Conservation (phyloP, 2,113 vertebrate species). For the Sialia sialis region DNA sequence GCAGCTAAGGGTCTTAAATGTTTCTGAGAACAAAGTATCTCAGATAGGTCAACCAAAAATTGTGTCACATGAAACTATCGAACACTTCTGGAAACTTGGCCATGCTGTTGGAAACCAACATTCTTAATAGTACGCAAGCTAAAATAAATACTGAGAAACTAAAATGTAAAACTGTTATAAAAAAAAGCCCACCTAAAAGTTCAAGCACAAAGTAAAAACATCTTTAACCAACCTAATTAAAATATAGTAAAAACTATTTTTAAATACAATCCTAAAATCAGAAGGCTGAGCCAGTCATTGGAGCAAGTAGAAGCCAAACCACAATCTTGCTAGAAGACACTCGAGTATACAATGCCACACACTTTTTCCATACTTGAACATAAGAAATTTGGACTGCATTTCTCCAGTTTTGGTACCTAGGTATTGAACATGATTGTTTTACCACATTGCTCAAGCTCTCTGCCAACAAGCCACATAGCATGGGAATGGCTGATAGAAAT, state of each 20-base stretch:
- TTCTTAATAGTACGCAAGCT: background rate
- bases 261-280: constrained; percentile 18
- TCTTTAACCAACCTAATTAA: constrained; percentile 54
- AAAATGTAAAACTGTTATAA: constrained; percentile 2
- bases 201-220: constrained; percentile 35
- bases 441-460: constrained; percentile 2
- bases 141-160: constrained; percentile 42
- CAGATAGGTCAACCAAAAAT: constrained; percentile 34
- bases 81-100: constrained; percentile 57
- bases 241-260: constrained; percentile 51
- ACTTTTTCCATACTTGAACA: constrained; percentile 35
- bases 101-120: constrained; percentile 18
- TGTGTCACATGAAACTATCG: constrained; percentile 33
- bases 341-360: constrained; percentile 34
- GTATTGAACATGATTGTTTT: constrained; percentile 45
- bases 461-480: constrained; percentile 8
- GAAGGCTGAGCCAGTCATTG: background rate
- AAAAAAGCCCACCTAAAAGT: constrained; percentile 12
- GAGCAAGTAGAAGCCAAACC: constrained; percentile 29
- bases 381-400: constrained; percentile 10
- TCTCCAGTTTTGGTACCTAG: constrained; percentile 29
- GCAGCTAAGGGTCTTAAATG: background rate
- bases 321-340: constrained; percentile 43
- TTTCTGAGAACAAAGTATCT: constrained; percentile 9
- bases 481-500: background rate